A percentile compares a stretch with the other conserved stretches of the same genome.
These are phyloP conservation scores for Coptodon bakossiorum DNA, from an alignment of 2,113 vertebrate genomes.

Conservation along the genomic window DNA sequence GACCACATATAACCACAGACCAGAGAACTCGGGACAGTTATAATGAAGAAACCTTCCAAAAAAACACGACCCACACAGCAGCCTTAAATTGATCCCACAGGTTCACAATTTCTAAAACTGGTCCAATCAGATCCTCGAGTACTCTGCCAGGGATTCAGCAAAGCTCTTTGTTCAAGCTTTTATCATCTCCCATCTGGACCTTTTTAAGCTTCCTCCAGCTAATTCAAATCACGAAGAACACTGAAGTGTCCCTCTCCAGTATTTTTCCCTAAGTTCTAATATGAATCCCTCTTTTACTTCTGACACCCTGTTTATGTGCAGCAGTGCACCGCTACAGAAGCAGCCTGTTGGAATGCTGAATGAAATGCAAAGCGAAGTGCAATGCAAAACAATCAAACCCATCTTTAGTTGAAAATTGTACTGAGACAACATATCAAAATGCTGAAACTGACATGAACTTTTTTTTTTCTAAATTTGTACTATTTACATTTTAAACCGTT, in stretches of 20 bases:
- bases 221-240: neutral
- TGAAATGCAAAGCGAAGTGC: neutral
- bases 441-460: neutral
- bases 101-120: neutral
- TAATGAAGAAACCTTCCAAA: neutral
- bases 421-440: neutral
- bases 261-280: neutral
- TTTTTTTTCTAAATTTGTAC: neutral
- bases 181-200: slow-evolving; percentile 31
- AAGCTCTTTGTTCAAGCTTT: slow-evolving; percentile 18
- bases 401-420: neutral
- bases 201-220: neutral
- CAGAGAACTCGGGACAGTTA: neutral
- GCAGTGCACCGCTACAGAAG: neutral
- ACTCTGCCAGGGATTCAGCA: neutral
- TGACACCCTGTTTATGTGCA: neutral
- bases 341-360: neutral
- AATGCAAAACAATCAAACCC: neutral
- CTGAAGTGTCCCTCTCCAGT: neutral
- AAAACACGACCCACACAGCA: neutral
- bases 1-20: neutral
- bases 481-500: neutral
- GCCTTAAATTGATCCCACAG: neutral
- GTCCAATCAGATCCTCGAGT: neutral
- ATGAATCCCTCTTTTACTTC: neutral